Evolutionary conservation across 2,888 invertebrate genomes (phyloP), one percentile per base, ranked within the genome.

Genomic region (Acrocyrtus sp.): DNA sequence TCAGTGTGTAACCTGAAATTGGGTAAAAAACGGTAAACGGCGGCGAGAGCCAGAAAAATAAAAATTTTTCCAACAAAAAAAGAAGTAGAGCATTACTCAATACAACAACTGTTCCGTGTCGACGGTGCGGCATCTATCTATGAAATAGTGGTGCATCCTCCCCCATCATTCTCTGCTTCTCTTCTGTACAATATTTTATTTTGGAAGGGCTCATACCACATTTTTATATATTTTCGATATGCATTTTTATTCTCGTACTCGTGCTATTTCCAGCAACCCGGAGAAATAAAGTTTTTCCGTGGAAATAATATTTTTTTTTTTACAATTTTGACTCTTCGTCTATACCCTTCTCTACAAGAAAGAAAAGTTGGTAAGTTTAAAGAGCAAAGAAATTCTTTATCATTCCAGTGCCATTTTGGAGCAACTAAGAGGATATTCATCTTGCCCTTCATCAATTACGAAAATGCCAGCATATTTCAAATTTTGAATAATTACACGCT

Each of bases 391-490:
- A 74, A 68, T n/a, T 60, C 68, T 68, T 68, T 68, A 74, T 65
- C 74, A 68, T 74, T 72, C 66, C 66, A 50, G 54, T 67, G 56
- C 34, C 6, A 66, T 61, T 61, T 54, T 51, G 66, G 34, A 34
- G 61, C 60, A 61, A 66, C 61, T 65, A 56, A 56, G 48, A 72
- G 61, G 66, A 72, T 61, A 72, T 72, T 66, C 66, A 72, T 72
- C 72, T 72, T 72, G 72, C 47, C 72, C 72, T 47, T 61, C 75
- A 75, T 75, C 75, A 75, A 75, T 75, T 75, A 75, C 68, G 43
- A 68, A 68, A 75, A 65, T 75, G 75, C 72, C 75, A 72, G 75
- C 75, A 75, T 75, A 72, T 72, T 72, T 75, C 75, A 75, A 72
- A 68, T 63, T 75, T 75, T 75, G 75, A 75, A 68, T 72, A 75